phyloP scores from a whole-genome alignment of 1,140 invertebrate genomes.

The Lasioglossum baleicum region DNA sequence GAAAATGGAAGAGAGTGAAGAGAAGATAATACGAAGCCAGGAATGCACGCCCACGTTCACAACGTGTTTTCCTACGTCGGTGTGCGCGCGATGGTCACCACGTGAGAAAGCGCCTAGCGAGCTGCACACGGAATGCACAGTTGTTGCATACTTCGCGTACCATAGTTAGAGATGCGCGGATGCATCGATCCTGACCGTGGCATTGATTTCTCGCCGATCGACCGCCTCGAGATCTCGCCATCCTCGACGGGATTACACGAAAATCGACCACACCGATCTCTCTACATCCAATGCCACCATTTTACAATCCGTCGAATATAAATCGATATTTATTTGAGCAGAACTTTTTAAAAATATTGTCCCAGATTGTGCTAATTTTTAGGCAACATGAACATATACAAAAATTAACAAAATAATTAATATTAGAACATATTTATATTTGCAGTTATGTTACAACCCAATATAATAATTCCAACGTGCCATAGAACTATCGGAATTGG shows the following conservation, averaged over 20 bases:
- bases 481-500: too few species aligned
- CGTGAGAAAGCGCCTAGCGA: slow-evolving; percentile 71
- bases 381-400: too few species aligned
- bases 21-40: slow-evolving; percentile 75
- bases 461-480: too few species aligned
- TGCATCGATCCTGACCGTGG: slow-evolving; percentile 65
- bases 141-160: slow-evolving; percentile 70
- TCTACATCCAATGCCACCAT: neutral
- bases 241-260: slow-evolving; percentile 1
- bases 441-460: too few species aligned
- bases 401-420: too few species aligned
- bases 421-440: too few species aligned
- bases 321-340: too few species aligned
- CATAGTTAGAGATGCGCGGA: slow-evolving; percentile 69
- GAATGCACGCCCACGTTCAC: slow-evolving; percentile 77
- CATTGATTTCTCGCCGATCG: slow-evolving; percentile 50
- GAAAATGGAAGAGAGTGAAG: slow-evolving; percentile 46
- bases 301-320: too few species aligned
- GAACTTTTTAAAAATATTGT: too few species aligned
- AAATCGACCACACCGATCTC: neutral
- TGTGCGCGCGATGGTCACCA: slow-evolving; percentile 66
- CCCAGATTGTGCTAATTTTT: too few species aligned
- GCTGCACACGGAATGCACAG: slow-evolving; percentile 72
- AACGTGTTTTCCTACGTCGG: slow-evolving; percentile 74
- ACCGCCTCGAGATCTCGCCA: neutral